Evolutionary conservation across 30 jellyfish, hydroid and myxozoan species (phyloP), one percentile per base, ranked within the genome.

Genomic region (Turritopsis rubra): DNA sequence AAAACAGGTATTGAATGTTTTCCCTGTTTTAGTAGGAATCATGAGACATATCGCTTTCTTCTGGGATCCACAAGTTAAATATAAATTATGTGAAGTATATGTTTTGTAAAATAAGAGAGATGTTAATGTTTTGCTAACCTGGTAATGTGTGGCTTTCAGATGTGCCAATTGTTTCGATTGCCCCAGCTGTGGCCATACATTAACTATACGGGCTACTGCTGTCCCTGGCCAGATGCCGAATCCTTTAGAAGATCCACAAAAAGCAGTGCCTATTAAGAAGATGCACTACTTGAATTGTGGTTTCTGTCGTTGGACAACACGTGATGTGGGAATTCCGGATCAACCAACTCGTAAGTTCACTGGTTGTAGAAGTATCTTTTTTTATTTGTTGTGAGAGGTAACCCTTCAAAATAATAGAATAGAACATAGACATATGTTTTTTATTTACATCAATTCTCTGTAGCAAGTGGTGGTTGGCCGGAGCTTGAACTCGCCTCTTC

Each of bases 391-490:
- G 21, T 31, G 68, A 75, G 60, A n/a, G 60, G 60, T 41, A 41
- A 13, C 5, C 60, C 60, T 41, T 41, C 60, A 41, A 3, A 41
- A 41, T 41, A 3, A 60, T 60, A 18, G n/a, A 18, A 60, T 18
- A 60, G 73, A 18, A 18, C n/a, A n/a, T 60, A 18, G n/a, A 60
- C 73, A 18, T 60, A n/a, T 18, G 18, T 18, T 60, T 60, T n/a
- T 18, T n/a, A 60, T n/a, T n/a, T n/a, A n/a, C n/a, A n/a, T n/a
- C n/a, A n/a, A 18, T 79, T 66, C 21, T 52, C 86, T 91, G 24
- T 52, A 91, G 98, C 95, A n/a, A 91, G 95, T 88, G 98, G 98
- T 1, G 96, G 96, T 8, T 91, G 98, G 98, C 96, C 96, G 31
- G 98, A 87, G 75, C 83, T 80, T 60, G 98, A 91, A 29, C 95